Conservation (phyloP, 2,797 vertebrate species). For the Luscinia luscinia region DNA sequence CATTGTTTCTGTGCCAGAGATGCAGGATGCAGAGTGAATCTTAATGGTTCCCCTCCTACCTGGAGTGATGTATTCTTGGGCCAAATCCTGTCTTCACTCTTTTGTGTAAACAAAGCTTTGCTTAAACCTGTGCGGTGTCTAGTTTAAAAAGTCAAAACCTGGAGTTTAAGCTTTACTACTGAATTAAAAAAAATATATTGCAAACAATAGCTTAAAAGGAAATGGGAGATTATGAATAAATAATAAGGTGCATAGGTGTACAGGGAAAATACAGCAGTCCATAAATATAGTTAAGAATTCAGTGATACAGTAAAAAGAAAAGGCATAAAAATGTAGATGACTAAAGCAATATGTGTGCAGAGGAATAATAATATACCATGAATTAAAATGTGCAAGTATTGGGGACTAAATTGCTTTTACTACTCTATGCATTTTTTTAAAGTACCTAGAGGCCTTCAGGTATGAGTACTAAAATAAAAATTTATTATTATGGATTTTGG, state of each 20-base stretch:
- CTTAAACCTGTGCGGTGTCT: neutral
- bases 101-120: neutral
- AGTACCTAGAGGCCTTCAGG: conserved; percentile 55
- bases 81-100: neutral
- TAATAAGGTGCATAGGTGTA: conserved; percentile 36
- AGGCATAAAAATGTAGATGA: conserved; percentile 61
- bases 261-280: conserved; percentile 44
- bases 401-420: conserved; percentile 63
- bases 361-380: conserved; percentile 49
- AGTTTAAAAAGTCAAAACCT: neutral
- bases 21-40: neutral
- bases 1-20: neutral
- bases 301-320: conserved; percentile 33
- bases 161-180: neutral
- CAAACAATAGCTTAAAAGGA: conserved; percentile 16
- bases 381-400: conserved; percentile 50
- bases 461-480: conserved; percentile 53
- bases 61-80: neutral
- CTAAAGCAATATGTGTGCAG: conserved; percentile 60
- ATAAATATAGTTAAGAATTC: conserved; percentile 59
- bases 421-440: conserved; percentile 50
- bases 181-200: neutral
- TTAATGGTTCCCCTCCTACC: neutral
- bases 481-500: conserved; percentile 61
- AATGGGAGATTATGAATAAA: conserved; percentile 55